Evolutionary conservation across 2,888 invertebrate species (phyloP).

Genomic region (Drosophila pseudotakahashii): DNA sequence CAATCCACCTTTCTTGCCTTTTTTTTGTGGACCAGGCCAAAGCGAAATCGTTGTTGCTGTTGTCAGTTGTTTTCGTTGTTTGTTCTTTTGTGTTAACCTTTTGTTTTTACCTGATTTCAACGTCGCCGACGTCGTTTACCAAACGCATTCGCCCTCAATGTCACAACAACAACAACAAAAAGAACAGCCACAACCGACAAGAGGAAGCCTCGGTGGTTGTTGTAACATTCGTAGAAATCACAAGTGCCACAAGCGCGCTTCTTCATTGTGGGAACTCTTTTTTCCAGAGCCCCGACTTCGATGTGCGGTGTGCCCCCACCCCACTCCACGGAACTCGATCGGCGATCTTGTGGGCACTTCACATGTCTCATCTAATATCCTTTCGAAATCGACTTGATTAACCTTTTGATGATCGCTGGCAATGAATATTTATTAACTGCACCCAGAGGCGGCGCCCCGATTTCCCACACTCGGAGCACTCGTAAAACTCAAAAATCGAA

Average conservation of each 20-base stretch:
- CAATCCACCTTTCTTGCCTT: constrained; percentile 19
- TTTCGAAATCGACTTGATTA: constrained; percentile 71
- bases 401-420: constrained; percentile 70
- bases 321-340: constrained; percentile 30
- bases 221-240: constrained; percentile 80
- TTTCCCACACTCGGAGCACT: constrained; percentile 64
- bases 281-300: constrained; percentile 19
- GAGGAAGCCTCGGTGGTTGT: constrained; percentile 58
- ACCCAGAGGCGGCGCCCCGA: constrained; percentile 49
- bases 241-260: constrained; percentile 77
- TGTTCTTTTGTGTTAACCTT: constrained; percentile 78
- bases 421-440: constrained; percentile 76
- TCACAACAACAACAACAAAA: constrained; percentile 72
- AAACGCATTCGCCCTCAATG: constrained; percentile 81
- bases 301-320: constrained; percentile 19
- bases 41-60: constrained; percentile 55
- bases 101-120: constrained; percentile 80
- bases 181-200: constrained; percentile 30
- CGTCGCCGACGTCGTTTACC: constrained; percentile 54
- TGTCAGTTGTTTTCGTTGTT: constrained; percentile 68
- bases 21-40: constrained; percentile 51
- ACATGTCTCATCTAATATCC: constrained; percentile 69
- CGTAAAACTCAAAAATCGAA: constrained; percentile 59
- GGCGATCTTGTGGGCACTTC: constrained; percentile 45
- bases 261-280: constrained; percentile 81